phyloP scores from a whole-genome alignment of 64 coral and sea anemone species.

The Montipora efflorescens region DNA sequence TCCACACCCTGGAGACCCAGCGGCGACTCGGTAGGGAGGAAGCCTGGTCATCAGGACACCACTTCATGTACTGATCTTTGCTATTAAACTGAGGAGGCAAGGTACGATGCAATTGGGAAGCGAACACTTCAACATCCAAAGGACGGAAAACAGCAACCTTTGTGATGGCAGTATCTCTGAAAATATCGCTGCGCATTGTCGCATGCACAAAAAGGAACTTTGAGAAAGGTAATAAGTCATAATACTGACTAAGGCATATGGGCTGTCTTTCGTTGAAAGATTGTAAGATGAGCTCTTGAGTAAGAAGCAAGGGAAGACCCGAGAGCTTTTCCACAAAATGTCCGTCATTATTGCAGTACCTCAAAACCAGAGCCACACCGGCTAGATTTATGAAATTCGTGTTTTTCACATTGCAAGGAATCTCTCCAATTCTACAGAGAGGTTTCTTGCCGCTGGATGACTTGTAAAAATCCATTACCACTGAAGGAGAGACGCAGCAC shows the following conservation, averaged over 20 bases:
- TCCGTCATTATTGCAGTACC: conserved; percentile 50
- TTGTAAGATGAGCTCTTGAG: conserved; percentile 32
- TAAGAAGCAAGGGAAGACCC: conserved; percentile 53
- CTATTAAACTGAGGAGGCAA: neutral
- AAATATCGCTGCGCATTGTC: neutral
- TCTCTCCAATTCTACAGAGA: neutral
- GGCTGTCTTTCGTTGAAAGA: neutral
- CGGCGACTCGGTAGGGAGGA: neutral
- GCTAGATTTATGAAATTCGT: conserved; percentile 20
- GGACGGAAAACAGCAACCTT: conserved; percentile 32
- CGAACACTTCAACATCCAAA: conserved; percentile 39
- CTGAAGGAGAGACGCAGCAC: neutral
- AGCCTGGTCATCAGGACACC: conserved; percentile 2
- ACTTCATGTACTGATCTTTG: neutral
- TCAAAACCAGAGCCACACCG: neutral
- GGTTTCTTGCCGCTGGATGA: neutral
- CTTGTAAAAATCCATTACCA: conserved; percentile 44
- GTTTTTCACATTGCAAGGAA: neutral
- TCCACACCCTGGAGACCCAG: conserved; percentile 49
- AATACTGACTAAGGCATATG: conserved; percentile 19
- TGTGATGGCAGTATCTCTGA: neutral
- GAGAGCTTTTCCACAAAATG: conserved; percentile 18
- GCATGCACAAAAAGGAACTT: conserved; percentile 30
- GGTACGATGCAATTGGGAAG: neutral
- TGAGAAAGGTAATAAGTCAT: neutral